Evolutionary conservation across 2,113 vertebrate genomes (phyloP).

Genomic region (Oreochromis aureus): DNA sequence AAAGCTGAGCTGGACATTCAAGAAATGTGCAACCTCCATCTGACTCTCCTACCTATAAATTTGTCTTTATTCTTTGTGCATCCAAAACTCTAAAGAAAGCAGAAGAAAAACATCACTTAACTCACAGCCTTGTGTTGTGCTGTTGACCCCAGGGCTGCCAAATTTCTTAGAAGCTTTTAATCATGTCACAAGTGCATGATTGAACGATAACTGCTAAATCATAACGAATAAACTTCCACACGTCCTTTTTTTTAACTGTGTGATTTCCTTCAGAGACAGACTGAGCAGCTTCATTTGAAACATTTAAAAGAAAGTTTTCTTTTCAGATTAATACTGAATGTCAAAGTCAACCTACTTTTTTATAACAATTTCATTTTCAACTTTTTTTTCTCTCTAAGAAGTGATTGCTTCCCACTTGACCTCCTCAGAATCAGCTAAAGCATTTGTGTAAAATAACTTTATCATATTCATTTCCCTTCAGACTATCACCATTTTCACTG

Average conservation of each 20-base stretch:
- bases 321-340: background rate
- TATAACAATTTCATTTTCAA: background rate
- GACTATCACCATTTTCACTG: background rate
- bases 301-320: background rate
- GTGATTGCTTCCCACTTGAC: background rate
- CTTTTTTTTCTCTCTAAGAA: background rate
- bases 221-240: background rate
- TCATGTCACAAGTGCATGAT: background rate
- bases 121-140: background rate
- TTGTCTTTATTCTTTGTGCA: background rate
- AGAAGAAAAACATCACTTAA: background rate
- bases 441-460: background rate
- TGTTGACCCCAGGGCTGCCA: background rate
- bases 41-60: background rate
- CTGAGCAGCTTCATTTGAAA: background rate
- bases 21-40: conserved; percentile 31
- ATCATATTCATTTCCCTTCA: background rate
- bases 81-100: background rate
- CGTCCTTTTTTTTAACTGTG: background rate
- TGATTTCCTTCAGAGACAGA: background rate
- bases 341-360: background rate
- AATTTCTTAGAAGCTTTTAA: background rate
- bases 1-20: conserved; percentile 63
- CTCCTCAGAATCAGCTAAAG: background rate
- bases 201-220: background rate